phyloP scores from a whole-genome alignment of 2,113 vertebrate genomes.

The Lipophrys pholis region DNA sequence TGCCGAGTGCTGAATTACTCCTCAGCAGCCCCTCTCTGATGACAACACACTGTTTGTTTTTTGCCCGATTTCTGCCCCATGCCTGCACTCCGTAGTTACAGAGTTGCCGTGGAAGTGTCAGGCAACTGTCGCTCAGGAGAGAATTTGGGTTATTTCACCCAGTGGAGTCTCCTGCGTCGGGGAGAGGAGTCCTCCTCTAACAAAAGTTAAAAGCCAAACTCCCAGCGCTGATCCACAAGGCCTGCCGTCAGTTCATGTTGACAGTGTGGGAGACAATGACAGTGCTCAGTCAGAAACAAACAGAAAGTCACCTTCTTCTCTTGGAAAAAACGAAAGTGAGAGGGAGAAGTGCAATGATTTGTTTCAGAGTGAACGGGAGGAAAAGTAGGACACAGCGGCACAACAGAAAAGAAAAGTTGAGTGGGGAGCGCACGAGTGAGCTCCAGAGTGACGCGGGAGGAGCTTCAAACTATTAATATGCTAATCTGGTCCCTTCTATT shows the following conservation, averaged over 20 bases:
- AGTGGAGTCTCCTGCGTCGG: neutral
- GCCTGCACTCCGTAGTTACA: constrained; percentile 66
- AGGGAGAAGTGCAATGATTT: constrained; percentile 52
- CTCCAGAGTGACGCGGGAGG: constrained; percentile 61
- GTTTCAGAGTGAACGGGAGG: constrained; percentile 73
- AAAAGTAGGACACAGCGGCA: constrained; percentile 62
- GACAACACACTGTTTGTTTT: constrained; percentile 49
- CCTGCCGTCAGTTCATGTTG: constrained; percentile 17
- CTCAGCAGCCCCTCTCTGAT: constrained; percentile 44
- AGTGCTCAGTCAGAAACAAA: constrained; percentile 29
- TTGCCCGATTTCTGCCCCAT: constrained; percentile 48
- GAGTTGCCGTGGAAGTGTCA: constrained; percentile 65
- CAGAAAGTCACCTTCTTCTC: constrained; percentile 60
- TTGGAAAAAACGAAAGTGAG: constrained; percentile 54
- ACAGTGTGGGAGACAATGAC: constrained; percentile 34
- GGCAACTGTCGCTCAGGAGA: constrained; percentile 33
- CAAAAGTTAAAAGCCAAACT: constrained; percentile 36
- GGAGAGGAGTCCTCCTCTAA: constrained; percentile 17
- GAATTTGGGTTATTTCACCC: constrained; percentile 33
- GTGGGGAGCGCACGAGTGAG: constrained; percentile 50
- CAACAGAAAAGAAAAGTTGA: constrained; percentile 66
- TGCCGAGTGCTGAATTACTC: constrained; percentile 22
- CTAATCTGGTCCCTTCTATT: constrained; percentile 59
- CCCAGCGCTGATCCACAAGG: constrained; percentile 24
- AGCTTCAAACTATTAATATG: constrained; percentile 73